A percentile compares a stretch with the other conserved stretches of the same genome.
phyloP scores from a whole-genome alignment of 2,888 invertebrate genomes.

The Lydus trimaculatus region DNA sequence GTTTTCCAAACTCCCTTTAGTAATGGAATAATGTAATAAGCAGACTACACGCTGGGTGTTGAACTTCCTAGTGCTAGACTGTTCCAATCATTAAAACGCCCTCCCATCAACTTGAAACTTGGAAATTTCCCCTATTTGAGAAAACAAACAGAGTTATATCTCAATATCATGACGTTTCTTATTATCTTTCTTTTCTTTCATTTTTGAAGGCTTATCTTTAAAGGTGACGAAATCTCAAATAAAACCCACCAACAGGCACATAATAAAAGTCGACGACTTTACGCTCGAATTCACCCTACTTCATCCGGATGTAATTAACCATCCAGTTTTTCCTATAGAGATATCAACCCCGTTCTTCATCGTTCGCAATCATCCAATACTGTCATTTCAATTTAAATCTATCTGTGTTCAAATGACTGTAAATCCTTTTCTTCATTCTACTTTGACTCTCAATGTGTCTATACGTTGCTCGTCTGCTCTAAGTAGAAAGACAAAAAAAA shows the following conservation, averaged over 20 bases:
- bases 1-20: conserved; percentile 43
- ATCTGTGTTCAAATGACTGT: conserved; percentile 35
- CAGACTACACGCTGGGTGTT: conserved; percentile 11
- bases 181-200: background rate
- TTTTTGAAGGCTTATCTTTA: conserved; percentile 1
- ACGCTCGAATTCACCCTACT: conserved; percentile 1
- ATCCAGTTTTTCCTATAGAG: conserved; percentile 7
- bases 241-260: background rate
- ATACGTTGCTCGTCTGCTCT: background rate
- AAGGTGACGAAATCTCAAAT: conserved; percentile 8
- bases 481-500: too few species aligned
- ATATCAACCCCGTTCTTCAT: background rate
- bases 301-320: conserved; percentile 8
- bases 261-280: conserved; percentile 7
- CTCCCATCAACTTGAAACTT: background rate
- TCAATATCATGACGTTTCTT: background rate
- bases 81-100: conserved; percentile 8
- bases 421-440: conserved; percentile 30
- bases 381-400: conserved; percentile 33
- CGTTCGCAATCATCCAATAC: background rate
- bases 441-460: background rate
- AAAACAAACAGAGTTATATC: conserved; percentile 4
- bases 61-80: background rate
- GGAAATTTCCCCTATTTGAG: background rate
- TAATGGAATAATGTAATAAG: conserved; percentile 47